Conservation (phyloP, 2,888 invertebrate species). For the Erebia palarica region DNA sequence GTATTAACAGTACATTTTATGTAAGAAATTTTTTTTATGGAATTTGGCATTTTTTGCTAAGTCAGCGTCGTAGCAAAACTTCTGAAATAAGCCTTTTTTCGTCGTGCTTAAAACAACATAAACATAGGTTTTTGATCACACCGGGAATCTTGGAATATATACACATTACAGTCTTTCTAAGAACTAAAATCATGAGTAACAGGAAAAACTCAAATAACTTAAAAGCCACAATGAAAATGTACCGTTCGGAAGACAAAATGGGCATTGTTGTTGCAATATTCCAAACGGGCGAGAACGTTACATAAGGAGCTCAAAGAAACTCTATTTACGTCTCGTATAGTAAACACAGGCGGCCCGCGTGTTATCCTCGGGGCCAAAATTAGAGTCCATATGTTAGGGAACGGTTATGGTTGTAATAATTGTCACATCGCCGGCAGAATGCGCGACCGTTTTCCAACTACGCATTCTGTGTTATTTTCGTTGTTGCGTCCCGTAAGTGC, state of each 20-base stretch:
- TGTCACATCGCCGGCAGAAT: conserved; percentile 48
- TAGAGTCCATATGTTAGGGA: conserved; percentile 59
- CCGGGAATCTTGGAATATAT: too few relatives aligned
- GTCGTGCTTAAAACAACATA: background rate
- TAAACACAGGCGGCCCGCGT: conserved; percentile 57
- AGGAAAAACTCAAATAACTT: background rate
- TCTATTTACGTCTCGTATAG: conserved; percentile 57
- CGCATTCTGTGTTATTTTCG: conserved; percentile 22
- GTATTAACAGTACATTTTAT: too few relatives aligned
- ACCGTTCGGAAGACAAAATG: conserved; percentile 9
- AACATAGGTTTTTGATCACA: too few relatives aligned
- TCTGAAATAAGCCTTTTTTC: background rate
- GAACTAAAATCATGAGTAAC: background rate
- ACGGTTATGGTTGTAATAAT: conserved; percentile 69
- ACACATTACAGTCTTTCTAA: too few relatives aligned
- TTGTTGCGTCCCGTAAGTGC: background rate
- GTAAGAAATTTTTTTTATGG: too few relatives aligned
- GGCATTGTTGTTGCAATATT: conserved; percentile 41
- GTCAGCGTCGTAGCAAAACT: too few relatives aligned
- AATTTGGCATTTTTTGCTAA: too few relatives aligned
- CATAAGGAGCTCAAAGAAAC: conserved; percentile 54
- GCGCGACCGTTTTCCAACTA: conserved; percentile 41
- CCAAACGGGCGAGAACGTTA: conserved; percentile 52
- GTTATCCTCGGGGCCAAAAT: conserved; percentile 57
- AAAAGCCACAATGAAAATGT: background rate